These are phyloP conservation scores for Equus przewalskii DNA, from an alignment of 2,113 vertebrate species.

Conservation along the genomic window DNA sequence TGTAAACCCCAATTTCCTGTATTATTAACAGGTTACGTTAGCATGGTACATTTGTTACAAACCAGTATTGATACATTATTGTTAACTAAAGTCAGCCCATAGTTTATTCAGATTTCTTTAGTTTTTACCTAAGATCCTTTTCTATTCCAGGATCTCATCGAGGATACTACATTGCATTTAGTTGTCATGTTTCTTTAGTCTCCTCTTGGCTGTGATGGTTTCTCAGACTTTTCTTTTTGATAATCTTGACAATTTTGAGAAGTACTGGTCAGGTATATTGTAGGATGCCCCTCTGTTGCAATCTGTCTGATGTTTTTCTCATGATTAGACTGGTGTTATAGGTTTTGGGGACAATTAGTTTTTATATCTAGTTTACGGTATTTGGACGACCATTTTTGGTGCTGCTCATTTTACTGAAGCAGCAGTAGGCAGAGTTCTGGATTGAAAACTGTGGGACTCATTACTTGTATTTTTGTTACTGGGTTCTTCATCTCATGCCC, in stretches of 20 bases:
- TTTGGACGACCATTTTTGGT: neutral
- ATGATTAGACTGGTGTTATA: neutral
- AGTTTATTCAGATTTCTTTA: neutral
- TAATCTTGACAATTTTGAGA: neutral
- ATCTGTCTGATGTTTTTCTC: slow-evolving; percentile 8
- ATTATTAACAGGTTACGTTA: neutral
- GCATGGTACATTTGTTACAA: neutral
- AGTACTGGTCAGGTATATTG: neutral
- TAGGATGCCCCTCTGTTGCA: neutral
- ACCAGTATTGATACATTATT: neutral
- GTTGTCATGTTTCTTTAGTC: neutral
- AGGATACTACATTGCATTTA: neutral
- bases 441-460: neutral
- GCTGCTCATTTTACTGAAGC: neutral
- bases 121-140: neutral
- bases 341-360: neutral
- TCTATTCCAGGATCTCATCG: neutral
- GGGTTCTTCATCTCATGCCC: neutral
- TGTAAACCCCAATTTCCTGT: neutral
- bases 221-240: neutral
- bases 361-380: neutral
- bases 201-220: neutral
- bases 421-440: neutral
- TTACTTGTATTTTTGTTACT: neutral
- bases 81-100: neutral